Percentiles rank a stretch among this genome's conserved stretches.
Evolutionary conservation across 1,140 invertebrate species (phyloP).

Genomic region (Cardiocondyla obscurior): DNA sequence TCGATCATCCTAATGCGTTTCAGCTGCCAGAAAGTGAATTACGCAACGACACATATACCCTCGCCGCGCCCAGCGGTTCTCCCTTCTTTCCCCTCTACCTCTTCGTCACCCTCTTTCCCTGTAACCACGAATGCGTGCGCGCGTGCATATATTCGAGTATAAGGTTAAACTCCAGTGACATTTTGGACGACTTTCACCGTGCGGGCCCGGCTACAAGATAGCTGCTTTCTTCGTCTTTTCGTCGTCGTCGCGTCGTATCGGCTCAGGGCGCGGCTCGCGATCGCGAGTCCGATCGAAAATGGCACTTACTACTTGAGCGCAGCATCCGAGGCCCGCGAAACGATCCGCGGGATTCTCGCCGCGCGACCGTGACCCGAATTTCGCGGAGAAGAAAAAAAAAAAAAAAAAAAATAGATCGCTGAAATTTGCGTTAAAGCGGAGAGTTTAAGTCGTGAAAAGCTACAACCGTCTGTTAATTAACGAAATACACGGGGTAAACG

Average conservation of each 20-base stretch:
- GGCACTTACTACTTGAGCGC: conserved; percentile 34
- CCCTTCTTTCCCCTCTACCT: background rate
- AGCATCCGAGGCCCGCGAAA: background rate
- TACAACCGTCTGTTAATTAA: background rate
- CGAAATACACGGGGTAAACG: background rate
- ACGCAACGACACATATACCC: conserved; percentile 54
- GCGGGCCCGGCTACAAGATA: conserved; percentile 35
- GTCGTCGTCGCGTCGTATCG: conserved; percentile 2
- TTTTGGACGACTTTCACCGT: conserved; percentile 74
- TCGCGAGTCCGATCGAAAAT: conserved; percentile 24
- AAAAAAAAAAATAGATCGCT: background rate
- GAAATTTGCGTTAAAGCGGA: background rate
- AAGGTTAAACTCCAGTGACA: conserved; percentile 74
- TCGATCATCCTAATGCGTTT: conserved; percentile 51
- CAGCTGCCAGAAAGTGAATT: conserved; percentile 50
- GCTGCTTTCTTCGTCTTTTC: conserved; percentile 72
- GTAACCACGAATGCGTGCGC: conserved; percentile 18
- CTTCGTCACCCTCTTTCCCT: background rate
- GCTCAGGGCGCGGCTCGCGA: conserved; percentile 15
- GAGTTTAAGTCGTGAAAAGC: background rate
- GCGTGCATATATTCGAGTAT: conserved; percentile 49
- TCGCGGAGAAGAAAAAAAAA: background rate
- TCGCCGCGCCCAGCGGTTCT: conserved; percentile 36
- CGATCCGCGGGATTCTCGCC: background rate
- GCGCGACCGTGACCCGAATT: conserved; percentile 56